Evolutionary conservation across 2,797 vertebrate genomes (phyloP).

Genomic region (Malacoctenus gilli): DNA sequence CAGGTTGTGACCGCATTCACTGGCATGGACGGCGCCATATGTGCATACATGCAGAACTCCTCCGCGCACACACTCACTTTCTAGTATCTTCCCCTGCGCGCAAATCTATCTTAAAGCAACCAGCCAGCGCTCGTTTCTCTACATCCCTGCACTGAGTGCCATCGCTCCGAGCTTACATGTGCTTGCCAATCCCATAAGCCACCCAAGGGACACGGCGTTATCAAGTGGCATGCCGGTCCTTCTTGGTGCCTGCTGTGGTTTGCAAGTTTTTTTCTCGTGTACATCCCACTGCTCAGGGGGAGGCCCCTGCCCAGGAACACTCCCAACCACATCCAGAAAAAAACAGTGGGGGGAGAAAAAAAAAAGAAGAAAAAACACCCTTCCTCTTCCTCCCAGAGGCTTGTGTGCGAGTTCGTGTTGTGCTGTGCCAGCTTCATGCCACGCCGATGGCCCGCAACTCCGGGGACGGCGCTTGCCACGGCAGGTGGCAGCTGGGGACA

Average conservation of each 20-base stretch:
- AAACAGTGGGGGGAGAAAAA: background rate
- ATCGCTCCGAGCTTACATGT: conserved; percentile 39
- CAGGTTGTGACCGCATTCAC: conserved; percentile 12
- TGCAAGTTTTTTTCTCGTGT: conserved; percentile 43
- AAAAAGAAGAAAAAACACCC: conserved; percentile 1
- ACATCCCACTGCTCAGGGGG: conserved; percentile 50
- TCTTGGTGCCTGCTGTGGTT: conserved; percentile 46
- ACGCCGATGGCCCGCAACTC: conserved; percentile 43
- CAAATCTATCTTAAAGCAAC: conserved; percentile 13
- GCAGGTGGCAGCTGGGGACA: conserved; percentile 66
- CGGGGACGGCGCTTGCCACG: conserved; percentile 30
- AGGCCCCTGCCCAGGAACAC: conserved; percentile 47
- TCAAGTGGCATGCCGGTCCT: conserved; percentile 38
- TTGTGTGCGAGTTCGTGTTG: conserved; percentile 38
- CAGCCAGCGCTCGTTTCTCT: conserved; percentile 32
- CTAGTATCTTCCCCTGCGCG: conserved; percentile 11
- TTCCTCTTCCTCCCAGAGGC: conserved; percentile 6
- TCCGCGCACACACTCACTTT: conserved; percentile 13
- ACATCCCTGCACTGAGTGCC: conserved; percentile 18
- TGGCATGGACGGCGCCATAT: conserved; percentile 33
- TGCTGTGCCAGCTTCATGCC: conserved; percentile 42
- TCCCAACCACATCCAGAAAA: conserved; percentile 16
- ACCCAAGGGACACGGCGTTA: conserved; percentile 43
- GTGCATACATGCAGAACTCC: conserved; percentile 12
- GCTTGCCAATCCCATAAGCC: conserved; percentile 28